Evolutionary conservation across 1,140 invertebrate species (phyloP).

Genomic region (Heliothis subflexa): DNA sequence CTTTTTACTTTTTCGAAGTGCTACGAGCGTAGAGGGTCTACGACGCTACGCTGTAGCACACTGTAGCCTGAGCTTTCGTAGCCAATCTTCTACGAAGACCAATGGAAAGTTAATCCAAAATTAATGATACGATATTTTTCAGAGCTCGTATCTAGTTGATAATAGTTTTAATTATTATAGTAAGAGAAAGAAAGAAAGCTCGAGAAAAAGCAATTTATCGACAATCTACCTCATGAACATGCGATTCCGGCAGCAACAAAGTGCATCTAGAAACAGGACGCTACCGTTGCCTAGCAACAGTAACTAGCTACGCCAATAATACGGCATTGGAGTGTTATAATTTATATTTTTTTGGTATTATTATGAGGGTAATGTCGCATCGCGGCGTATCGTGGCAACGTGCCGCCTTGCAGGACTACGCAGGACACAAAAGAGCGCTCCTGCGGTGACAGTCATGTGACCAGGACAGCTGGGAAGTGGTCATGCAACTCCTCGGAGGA

Average conservation of each 20-base stretch:
- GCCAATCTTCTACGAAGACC: background rate
- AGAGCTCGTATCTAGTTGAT: background rate
- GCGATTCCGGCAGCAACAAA: background rate
- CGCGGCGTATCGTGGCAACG: constrained; percentile 71
- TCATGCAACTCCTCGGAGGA: background rate
- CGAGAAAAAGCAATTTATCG: too few species aligned
- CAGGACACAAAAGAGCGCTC: constrained; percentile 9
- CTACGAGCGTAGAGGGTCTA: background rate
- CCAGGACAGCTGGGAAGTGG: background rate
- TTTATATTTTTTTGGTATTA: constrained; percentile 72
- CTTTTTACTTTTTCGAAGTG: background rate
- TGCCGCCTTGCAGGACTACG: constrained; percentile 19
- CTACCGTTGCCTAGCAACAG: constrained; percentile 64
- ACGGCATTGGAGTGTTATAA: constrained; percentile 50
- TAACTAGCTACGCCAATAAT: constrained; percentile 48
- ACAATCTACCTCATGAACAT: too few species aligned
- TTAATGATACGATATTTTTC: too few species aligned
- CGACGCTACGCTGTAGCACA: background rate
- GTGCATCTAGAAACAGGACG: background rate
- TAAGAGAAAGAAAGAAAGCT: too few species aligned
- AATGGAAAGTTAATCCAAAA: too few species aligned
- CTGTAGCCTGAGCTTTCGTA: background rate
- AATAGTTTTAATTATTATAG: too few species aligned
- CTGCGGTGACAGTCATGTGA: constrained; percentile 21
- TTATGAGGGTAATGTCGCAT: constrained; percentile 70